Evolutionary conservation across 1,140 invertebrate genomes (phyloP).

Genomic region (Caenorhabditis elegans): WBcel235 BX284603.4:9041001-9041500

Average conservation of each 20-base stretch:
- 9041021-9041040: constrained; percentile 68
- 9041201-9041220: constrained; percentile 64
- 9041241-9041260: constrained; percentile 67
- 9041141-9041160: not conserved
- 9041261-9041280: constrained; percentile 59
- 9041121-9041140: too few relatives aligned
- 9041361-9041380: constrained; percentile 37
- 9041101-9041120: too few relatives aligned
- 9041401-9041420: not conserved
- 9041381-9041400: not conserved
- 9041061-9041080: constrained; percentile 60
- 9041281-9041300: constrained; percentile 43
- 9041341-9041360: not conserved
- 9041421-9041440: not conserved
- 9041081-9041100: constrained; percentile 53
- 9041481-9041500: too few relatives aligned
- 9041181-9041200: constrained; percentile 54
- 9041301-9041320: constrained; percentile 39
- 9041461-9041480: not conserved
- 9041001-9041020: constrained; percentile 67
- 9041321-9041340: not conserved
- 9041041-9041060: constrained; percentile 67
- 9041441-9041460: not conserved
- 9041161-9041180: constrained; percentile 56
- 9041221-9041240: constrained; percentile 67